phyloP scores from a whole-genome alignment of 2,888 invertebrate species.

The Lasioglossum zephyrum region DNA sequence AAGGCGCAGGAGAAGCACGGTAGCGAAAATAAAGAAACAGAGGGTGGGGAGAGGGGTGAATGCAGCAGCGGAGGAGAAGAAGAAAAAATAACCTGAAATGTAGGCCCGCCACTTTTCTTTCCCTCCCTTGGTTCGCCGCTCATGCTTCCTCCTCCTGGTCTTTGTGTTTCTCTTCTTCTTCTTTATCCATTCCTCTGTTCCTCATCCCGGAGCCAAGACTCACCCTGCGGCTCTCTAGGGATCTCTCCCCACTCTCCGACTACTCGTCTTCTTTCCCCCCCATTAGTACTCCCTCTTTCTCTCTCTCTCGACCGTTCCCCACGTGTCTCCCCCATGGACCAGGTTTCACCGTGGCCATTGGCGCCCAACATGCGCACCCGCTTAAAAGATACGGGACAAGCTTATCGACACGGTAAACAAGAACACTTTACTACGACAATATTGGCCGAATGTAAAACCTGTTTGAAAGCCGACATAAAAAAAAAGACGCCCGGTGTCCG shows the following conservation, averaged over 20 bases:
- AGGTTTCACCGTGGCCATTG: conserved; percentile 69
- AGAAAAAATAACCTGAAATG: conserved; percentile 65
- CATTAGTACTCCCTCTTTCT: neutral
- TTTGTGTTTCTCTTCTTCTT: conserved; percentile 17
- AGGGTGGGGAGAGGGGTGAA: neutral
- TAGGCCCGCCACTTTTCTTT: conserved; percentile 68
- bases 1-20: neutral
- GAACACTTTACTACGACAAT: conserved; percentile 71
- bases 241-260: neutral
- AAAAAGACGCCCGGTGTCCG: conserved; percentile 40
- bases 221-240: conserved; percentile 48
- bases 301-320: conserved; percentile 17
- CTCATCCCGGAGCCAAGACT: conserved; percentile 45
- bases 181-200: conserved; percentile 29
- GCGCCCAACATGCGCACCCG: conserved; percentile 75
- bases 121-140: conserved; percentile 41
- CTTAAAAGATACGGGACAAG: conserved; percentile 70
- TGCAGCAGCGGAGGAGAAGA: neutral
- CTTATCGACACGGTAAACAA: conserved; percentile 73
- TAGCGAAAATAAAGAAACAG: neutral
- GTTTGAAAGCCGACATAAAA: conserved; percentile 66
- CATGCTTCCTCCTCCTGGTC: conserved; percentile 10
- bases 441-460: conserved; percentile 74
- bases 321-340: conserved; percentile 11
- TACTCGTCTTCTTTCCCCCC: neutral